Conservation (phyloP, 2,113 vertebrate species). For the Cyanoramphus novaezelandiae region DNA sequence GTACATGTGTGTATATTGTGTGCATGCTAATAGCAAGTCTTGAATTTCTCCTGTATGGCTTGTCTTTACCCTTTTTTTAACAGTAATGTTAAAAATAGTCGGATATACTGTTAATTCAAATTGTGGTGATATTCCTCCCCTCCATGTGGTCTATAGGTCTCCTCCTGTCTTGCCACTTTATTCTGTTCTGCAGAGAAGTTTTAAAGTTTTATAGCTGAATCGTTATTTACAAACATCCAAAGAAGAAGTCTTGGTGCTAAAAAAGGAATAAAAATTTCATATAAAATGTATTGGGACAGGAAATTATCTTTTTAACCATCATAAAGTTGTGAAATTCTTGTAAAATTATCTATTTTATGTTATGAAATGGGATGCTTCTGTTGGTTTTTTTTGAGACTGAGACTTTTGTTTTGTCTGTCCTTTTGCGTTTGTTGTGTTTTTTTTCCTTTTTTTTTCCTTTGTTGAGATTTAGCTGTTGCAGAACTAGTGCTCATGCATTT, state of each 20-base stretch:
- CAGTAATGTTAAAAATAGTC: neutral
- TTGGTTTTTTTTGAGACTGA: neutral
- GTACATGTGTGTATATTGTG: neutral
- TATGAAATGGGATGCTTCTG: neutral
- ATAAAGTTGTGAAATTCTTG: neutral
- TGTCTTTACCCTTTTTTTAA: neutral
- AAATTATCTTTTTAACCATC: neutral
- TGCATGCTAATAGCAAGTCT: neutral
- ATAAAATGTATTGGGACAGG: neutral
- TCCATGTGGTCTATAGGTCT: neutral
- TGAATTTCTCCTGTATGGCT: neutral
- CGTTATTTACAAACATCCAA: neutral
- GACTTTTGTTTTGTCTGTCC: neutral
- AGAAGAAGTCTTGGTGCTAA: neutral
- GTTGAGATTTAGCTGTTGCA: neutral
- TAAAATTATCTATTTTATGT: neutral
- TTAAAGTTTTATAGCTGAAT: neutral
- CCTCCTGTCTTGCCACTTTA: neutral
- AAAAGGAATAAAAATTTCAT: neutral
- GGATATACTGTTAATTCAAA: neutral
- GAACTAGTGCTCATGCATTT: neutral
- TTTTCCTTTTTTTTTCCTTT: neutral
- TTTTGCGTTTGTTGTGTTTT: neutral
- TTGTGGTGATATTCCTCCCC: neutral
- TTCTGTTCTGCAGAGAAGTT: neutral